Conservation (phyloP, 2,888 invertebrate genomes). For the Plusia festucae region DNA sequence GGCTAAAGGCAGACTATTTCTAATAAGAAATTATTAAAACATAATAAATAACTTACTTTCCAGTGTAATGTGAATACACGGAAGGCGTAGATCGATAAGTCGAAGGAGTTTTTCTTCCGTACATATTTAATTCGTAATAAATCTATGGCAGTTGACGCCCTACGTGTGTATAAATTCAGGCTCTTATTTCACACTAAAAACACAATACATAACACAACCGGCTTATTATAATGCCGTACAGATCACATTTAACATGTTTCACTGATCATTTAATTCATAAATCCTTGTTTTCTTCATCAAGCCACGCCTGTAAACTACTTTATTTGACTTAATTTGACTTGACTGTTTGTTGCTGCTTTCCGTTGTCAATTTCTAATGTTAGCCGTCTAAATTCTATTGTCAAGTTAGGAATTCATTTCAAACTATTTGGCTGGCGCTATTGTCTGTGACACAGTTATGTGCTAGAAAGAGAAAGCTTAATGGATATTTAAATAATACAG, state of each 20-base stretch:
- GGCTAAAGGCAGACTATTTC: slow-evolving; percentile 14
- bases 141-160: slow-evolving; percentile 62
- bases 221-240: slow-evolving; percentile 11
- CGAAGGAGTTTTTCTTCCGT: slow-evolving; percentile 95
- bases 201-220: slow-evolving; percentile 22
- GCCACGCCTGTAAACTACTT: slow-evolving; percentile 72
- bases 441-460: neutral
- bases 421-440: slow-evolving; percentile 20
- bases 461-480: slow-evolving; percentile 24
- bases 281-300: slow-evolving; percentile 52
- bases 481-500: neutral
- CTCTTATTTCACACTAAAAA: slow-evolving; percentile 31
- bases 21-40: slow-evolving; percentile 26
- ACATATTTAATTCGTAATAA: slow-evolving; percentile 76
- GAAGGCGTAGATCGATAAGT: slow-evolving; percentile 95
- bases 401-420: neutral
- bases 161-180: slow-evolving; percentile 33
- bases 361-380: slow-evolving; percentile 50
- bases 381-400: neutral
- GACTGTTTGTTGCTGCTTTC: slow-evolving; percentile 54
- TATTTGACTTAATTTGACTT: too few relatives aligned
- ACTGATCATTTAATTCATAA: slow-evolving; percentile 56
- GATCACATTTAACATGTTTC: slow-evolving; percentile 26
- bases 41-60: slow-evolving; percentile 84
- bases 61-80: slow-evolving; percentile 96